Evolutionary conservation across 2,888 invertebrate genomes (phyloP).

Genomic region (Drosophila peninsularis): DNA sequence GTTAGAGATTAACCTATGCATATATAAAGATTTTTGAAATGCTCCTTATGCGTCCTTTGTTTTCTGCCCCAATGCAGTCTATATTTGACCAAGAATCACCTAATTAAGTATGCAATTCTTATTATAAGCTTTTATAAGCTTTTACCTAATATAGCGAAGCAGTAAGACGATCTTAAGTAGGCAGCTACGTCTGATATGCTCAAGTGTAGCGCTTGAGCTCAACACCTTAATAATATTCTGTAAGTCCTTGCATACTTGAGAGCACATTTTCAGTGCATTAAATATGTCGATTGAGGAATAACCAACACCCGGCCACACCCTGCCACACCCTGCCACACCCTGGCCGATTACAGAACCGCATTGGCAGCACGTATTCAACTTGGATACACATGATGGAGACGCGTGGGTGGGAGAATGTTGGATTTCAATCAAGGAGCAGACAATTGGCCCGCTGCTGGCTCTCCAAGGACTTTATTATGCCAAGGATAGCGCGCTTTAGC

Average conservation of each 20-base stretch:
- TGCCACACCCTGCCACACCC: too few species aligned
- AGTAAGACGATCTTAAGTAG: not conserved
- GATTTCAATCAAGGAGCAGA: constrained; percentile 56
- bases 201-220: not conserved
- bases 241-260: constrained; percentile 14
- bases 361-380: constrained; percentile 42
- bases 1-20: not conserved
- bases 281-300: constrained; percentile 26
- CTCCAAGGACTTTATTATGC: constrained; percentile 76
- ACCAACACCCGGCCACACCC: constrained; percentile 3
- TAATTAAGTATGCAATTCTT: too few species aligned
- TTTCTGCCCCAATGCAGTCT: too few species aligned
- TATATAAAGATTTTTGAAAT: not conserved
- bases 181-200: not conserved
- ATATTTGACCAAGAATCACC: too few species aligned
- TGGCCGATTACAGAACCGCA: constrained; percentile 9
- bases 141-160: not conserved
- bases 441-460: constrained; percentile 64
- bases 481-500: constrained; percentile 60
- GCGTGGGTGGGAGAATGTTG: constrained; percentile 12
- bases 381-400: constrained; percentile 21
- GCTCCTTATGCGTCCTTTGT: too few species aligned
- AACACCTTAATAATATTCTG: constrained; percentile 6
- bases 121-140: not conserved
- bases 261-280: constrained; percentile 35